phyloP scores from a whole-genome alignment of 2,113 vertebrate genomes.

The Romanogobio albipinnatus region DNA sequence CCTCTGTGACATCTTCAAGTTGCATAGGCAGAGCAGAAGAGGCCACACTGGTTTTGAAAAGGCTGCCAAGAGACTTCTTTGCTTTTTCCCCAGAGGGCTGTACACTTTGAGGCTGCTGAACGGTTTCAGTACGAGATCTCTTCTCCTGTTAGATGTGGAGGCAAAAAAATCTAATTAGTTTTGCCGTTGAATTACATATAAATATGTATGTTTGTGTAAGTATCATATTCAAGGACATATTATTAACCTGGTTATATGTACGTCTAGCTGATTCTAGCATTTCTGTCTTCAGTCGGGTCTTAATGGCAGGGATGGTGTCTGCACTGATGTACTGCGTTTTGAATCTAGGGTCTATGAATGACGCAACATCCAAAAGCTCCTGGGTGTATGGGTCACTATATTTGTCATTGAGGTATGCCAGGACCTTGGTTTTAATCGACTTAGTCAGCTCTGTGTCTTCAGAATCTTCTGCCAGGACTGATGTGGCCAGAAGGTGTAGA shows the following conservation, averaged over 20 bases:
- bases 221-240: no score
- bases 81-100: neutral
- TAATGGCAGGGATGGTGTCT: constrained; percentile 38
- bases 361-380: constrained; percentile 43
- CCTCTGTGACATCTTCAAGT: neutral
- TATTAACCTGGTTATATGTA: neutral
- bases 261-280: constrained; percentile 29
- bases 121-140: constrained; percentile 7
- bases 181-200: neutral
- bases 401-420: constrained; percentile 17
- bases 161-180: neutral
- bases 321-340: constrained; percentile 32
- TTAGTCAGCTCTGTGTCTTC: neutral
- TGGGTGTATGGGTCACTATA: constrained; percentile 22
- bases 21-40: neutral
- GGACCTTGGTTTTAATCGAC: neutral
- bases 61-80: constrained; percentile 10
- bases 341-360: constrained; percentile 37
- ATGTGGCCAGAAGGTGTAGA: constrained; percentile 1
- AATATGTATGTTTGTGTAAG: neutral
- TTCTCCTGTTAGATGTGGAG: neutral
- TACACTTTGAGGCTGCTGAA: neutral
- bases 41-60: constrained; percentile 14
- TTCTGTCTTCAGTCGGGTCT: constrained; percentile 39
- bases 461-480: neutral